Evolutionary conservation across 1,140 invertebrate species (phyloP).

Genomic region (Drosophila obscura): DNA sequence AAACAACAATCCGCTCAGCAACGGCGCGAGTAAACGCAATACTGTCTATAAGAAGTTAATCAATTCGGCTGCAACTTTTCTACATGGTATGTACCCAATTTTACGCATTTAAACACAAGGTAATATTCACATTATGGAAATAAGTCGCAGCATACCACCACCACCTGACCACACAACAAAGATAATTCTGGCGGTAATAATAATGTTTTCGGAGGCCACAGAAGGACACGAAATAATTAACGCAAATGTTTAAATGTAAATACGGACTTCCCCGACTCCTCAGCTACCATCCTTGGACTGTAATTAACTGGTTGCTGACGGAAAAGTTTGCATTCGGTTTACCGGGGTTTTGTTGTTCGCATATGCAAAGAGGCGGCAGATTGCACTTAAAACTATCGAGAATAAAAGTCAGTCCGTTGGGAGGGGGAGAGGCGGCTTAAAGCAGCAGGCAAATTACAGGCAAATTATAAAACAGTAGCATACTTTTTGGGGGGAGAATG

Average conservation of each 20-base stretch:
- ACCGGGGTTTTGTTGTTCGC: constrained; percentile 46
- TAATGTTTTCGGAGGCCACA: constrained; percentile 47
- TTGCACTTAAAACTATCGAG: constrained; percentile 59
- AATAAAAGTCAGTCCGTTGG: constrained; percentile 32
- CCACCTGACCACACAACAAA: constrained; percentile 11
- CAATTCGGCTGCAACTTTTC: not conserved
- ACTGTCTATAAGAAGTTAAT: not conserved
- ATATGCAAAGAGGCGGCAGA: constrained; percentile 51
- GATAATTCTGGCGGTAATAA: constrained; percentile 12
- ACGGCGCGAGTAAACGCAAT: too few relatives aligned
- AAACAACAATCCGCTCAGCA: constrained; percentile 23
- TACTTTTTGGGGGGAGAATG: constrained; percentile 35
- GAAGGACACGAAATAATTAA: constrained; percentile 77
- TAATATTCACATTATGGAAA: constrained; percentile 43
- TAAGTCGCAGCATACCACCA: not conserved
- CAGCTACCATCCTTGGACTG: not conserved
- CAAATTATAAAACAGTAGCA: constrained; percentile 54
- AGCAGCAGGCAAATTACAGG: constrained; percentile 39
- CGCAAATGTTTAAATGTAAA: constrained; percentile 74
- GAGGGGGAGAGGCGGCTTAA: not conserved
- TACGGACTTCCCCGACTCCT: constrained; percentile 29
- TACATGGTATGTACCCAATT: constrained; percentile 2
- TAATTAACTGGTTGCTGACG: constrained; percentile 67
- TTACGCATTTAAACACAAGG: constrained; percentile 17
- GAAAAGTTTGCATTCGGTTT: constrained; percentile 44